These are phyloP conservation scores for Diplosoma virens DNA, from an alignment of 23 tunicate species.

Conservation along the genomic window DNA sequence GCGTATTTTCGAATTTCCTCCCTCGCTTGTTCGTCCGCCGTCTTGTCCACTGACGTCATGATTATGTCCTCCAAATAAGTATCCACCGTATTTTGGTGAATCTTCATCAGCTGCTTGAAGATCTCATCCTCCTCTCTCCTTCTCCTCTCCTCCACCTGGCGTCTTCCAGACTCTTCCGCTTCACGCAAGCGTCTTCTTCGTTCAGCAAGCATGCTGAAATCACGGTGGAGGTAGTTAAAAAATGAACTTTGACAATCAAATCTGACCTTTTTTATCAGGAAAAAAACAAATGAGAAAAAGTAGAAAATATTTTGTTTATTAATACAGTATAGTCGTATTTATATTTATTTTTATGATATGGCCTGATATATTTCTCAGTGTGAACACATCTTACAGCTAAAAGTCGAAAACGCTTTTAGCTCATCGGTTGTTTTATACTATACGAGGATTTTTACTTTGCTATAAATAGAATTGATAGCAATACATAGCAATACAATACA, in stretches of 20 bases:
- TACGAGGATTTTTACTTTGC: too few species aligned
- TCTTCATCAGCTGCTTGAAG: conserved; percentile 75
- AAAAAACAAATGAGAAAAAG: neutral
- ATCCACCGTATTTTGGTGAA: conserved; percentile 89
- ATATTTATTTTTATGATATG: too few species aligned
- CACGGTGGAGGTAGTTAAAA: too few species aligned
- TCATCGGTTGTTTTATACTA: too few species aligned
- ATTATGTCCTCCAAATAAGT: conserved; percentile 90
- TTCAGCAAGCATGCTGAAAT: conserved; percentile 88
- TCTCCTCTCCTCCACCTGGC: conserved; percentile 94
- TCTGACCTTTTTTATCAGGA: neutral
- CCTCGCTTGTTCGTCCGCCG: conserved; percentile 95
- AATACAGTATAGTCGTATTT: too few species aligned
- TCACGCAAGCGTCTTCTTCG: conserved; percentile 86
- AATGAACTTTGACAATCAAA: too few species aligned
- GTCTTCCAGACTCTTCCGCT: conserved; percentile 95
- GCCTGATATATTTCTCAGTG: too few species aligned
- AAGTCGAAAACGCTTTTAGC: too few species aligned
- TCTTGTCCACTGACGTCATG: conserved; percentile 55
- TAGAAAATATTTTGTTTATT: neutral
- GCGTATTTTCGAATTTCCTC: conserved; percentile 73
- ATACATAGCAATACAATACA: too few species aligned
- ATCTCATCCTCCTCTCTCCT: conserved; percentile 98
- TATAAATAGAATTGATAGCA: too few species aligned
- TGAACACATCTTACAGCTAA: too few species aligned